A percentile compares a stretch with the other conserved stretches of the same genome.
phyloP scores from a whole-genome alignment of 2,797 vertebrate genomes.

The Rhinoraja longicauda region DNA sequence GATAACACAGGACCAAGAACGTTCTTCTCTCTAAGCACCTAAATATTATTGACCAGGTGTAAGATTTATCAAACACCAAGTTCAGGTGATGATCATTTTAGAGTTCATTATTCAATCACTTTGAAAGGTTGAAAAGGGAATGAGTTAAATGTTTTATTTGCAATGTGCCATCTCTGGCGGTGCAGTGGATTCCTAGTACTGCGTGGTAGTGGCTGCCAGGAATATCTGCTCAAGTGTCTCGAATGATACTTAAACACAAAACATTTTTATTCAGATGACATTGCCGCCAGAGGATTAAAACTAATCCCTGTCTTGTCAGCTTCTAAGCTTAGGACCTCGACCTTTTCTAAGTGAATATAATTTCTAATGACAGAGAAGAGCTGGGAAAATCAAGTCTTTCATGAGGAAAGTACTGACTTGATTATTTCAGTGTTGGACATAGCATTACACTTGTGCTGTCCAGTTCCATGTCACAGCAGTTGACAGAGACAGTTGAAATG shows the following conservation, averaged over 20 bases:
- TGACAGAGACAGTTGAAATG: slow-evolving; percentile 18
- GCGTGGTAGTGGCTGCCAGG: not conserved
- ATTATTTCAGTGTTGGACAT: not conserved
- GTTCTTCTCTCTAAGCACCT: not conserved
- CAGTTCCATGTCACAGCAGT: not conserved
- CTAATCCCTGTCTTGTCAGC: not conserved
- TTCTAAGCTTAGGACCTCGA: not conserved
- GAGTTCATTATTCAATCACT: not conserved
- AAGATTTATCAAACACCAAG: not conserved
- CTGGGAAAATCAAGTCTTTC: not conserved
- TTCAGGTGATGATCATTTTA: not conserved
- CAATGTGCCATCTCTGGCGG: not conserved
- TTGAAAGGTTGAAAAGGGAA: not conserved
- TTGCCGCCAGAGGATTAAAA: not conserved
- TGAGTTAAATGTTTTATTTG: not conserved
- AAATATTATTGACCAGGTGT: not conserved
- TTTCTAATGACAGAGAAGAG: not conserved
- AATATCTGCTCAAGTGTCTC: not conserved
- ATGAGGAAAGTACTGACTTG: slow-evolving; percentile 4
- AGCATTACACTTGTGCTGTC: not conserved
- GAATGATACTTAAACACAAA: not conserved
- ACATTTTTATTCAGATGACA: not conserved
- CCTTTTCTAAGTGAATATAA: not conserved
- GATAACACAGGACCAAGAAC: not conserved
- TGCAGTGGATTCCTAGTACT: not conserved